Evolutionary conservation across 2,113 vertebrate species (phyloP), one percentile per base, ranked within the genome.

Genomic region (Micromys minutus): DNA sequence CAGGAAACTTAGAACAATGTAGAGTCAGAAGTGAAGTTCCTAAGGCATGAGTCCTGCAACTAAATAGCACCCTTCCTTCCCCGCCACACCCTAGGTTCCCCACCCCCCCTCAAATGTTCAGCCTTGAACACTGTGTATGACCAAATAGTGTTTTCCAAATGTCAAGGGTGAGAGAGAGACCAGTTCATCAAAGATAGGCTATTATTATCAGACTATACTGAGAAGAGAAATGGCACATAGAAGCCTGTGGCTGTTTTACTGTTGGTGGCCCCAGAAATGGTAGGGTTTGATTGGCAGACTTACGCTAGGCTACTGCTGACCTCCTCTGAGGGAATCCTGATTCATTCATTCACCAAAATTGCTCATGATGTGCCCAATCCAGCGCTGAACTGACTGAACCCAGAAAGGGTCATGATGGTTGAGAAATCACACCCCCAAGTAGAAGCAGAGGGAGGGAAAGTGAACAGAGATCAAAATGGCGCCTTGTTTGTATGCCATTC

Each of bases 121-220:
- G n/a, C 55, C 79, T 39, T 72, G 65, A 81, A 36, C 57, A 24
- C 36, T 13, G 10, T 5, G 16, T 8, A 31, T 76, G 92, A 59
- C 80, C 52, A 83, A 76, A 90, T 4, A 76, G 55, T 90, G 90
- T 86, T 94, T 97, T 52, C 87, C 74, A 47, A 87, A 57, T 63
- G 7, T 57, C 61, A 45, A 85, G 76, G 29, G 72, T 21, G 17
- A 31, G 65, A 90, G 65, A 90, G 31, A 87, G n/a, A 55, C 5
- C 11, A 22, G 39, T 80, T 16, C 31, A 39, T 71, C 50, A 81
- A 15, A 89, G 77, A 65, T 5, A 9, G 42, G 24, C 93, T 89
- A 45, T 65, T 89, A 45, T 65, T 71, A 17, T 0, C 26, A 50
- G 52, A 24, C 10, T n/a, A 57, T 22, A 63, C 47, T 45, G 42